These are phyloP conservation scores for Escarpia spicata DNA, from an alignment of 2,888 invertebrate species.

Conservation along the genomic window DNA sequence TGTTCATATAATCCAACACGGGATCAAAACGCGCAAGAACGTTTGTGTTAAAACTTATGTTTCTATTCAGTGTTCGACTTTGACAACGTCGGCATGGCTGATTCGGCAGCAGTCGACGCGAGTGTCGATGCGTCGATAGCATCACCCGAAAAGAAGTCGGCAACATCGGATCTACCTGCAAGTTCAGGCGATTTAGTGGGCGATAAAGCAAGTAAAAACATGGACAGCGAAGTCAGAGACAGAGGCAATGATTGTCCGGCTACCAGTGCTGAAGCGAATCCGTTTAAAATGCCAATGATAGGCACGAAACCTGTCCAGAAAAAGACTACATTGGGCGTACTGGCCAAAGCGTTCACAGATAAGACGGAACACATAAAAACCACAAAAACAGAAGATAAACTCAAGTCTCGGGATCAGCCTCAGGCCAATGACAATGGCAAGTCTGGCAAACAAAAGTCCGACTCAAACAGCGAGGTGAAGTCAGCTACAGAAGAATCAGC, in stretches of 20 bases:
- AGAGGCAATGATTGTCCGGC: background rate
- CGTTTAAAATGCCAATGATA: background rate
- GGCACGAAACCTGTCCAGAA: background rate
- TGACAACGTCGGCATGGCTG: background rate
- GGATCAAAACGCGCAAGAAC: background rate
- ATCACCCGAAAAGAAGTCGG: background rate
- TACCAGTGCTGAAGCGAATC: background rate
- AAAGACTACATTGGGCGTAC: background rate
- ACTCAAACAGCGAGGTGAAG: background rate
- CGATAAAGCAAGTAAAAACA: background rate
- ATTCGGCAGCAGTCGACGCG: background rate
- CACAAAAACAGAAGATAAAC: background rate
- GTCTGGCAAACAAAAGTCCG: background rate
- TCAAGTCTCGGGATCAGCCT: background rate
- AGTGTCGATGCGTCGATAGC: background rate
- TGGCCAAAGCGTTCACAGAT: slow-evolving; percentile 10
- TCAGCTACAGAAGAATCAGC: background rate
- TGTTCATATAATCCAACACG: background rate
- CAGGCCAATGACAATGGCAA: background rate
- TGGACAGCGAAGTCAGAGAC: background rate
- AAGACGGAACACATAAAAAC: background rate
- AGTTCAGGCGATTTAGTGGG: background rate
- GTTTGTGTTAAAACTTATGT: background rate
- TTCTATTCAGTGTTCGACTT: background rate
- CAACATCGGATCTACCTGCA: background rate